These are phyloP conservation scores for Ctenoplectra terminalis DNA, from an alignment of 1,140 invertebrate genomes.

Conservation along the genomic window DNA sequence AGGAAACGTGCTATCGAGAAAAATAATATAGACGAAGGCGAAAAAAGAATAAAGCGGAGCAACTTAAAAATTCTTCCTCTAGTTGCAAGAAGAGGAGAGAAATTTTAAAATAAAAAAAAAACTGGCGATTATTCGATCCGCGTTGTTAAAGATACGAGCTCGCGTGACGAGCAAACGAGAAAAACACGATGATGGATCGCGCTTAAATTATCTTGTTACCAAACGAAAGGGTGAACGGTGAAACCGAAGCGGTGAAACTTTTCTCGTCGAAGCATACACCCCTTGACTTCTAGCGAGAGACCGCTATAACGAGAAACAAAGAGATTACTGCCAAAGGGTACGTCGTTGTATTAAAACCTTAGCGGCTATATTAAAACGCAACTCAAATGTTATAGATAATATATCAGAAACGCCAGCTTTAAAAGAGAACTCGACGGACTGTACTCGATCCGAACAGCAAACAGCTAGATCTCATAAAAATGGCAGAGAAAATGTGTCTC, in stretches of 20 bases:
- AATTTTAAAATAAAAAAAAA: background rate
- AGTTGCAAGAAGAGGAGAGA: background rate
- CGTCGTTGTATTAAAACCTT: background rate
- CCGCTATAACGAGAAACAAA: background rate
- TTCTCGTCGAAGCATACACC: background rate
- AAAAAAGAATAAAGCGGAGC: background rate
- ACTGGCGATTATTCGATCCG: too few species aligned
- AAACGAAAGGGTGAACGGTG: background rate
- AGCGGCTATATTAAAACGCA: background rate
- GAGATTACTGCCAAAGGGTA: background rate
- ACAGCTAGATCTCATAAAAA: background rate
- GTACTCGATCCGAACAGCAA: background rate
- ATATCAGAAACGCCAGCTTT: background rate
- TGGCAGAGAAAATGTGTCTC: background rate
- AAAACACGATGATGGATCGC: background rate
- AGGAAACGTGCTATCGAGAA: background rate
- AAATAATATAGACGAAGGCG: background rate
- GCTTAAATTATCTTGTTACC: slow-evolving; percentile 2
- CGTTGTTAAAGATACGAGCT: background rate
- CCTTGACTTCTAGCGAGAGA: background rate
- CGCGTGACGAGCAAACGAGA: background rate
- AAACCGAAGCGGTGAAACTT: background rate
- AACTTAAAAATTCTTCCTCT: background rate
- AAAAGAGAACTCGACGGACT: background rate
- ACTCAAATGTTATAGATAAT: slow-evolving; percentile 6